Evolutionary conservation across 2,113 vertebrate genomes (phyloP).

Genomic region (Elachura formosa): DNA sequence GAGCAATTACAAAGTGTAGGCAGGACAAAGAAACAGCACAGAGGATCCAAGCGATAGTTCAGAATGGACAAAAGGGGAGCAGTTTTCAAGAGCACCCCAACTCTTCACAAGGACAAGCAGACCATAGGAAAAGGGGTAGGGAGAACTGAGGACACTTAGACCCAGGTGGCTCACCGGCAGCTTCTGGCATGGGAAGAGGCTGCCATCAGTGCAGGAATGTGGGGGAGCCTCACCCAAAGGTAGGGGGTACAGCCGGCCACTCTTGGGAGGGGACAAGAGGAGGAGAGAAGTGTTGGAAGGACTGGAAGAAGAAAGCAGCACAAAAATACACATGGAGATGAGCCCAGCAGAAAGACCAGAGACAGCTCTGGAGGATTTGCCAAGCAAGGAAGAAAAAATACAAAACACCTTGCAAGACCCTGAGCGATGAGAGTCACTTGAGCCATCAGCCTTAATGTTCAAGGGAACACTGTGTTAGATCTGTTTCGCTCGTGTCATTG

Average conservation of each 20-base stretch:
- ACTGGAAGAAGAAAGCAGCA: neutral
- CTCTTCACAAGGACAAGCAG: neutral
- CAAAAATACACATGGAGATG: fast-evolving
- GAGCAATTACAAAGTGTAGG: neutral
- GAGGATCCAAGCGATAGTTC: neutral
- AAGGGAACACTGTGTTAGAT: neutral
- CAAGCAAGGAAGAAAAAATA: neutral
- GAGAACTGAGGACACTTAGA: neutral
- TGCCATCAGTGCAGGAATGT: fast-evolving
- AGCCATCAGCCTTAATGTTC: neutral
- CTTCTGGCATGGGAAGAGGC: fast-evolving
- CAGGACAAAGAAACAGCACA: neutral
- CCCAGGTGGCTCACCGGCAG: neutral
- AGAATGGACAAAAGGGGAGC: neutral
- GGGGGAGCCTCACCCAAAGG: neutral
- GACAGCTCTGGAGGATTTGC: neutral
- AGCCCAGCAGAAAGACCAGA: neutral
- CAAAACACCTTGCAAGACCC: neutral
- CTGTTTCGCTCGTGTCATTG: neutral
- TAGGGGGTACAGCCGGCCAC: fast-evolving
- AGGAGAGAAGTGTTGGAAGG: neutral
- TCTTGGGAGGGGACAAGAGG: neutral
- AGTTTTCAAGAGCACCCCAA: neutral
- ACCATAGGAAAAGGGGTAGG: neutral
- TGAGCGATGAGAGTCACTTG: neutral